phyloP scores from a whole-genome alignment of 2,797 vertebrate species.

The Sebastes vulpes region DNA sequence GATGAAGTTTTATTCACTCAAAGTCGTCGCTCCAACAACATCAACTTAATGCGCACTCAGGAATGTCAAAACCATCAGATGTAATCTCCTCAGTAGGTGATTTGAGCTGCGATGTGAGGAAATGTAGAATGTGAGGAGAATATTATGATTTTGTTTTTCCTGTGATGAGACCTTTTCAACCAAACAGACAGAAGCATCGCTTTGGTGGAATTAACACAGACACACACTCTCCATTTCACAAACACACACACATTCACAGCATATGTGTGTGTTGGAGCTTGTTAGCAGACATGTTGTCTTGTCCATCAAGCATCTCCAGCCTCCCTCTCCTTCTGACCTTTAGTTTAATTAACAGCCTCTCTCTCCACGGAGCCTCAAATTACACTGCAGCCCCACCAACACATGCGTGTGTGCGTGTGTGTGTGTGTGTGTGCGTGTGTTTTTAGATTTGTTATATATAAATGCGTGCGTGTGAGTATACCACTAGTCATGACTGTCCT shows the following conservation, averaged over 20 bases:
- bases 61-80: not conserved
- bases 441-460: too few relatives aligned
- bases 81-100: not conserved
- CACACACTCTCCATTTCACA: not conserved
- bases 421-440: not conserved
- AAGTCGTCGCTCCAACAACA: not conserved
- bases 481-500: not conserved
- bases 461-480: not conserved
- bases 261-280: not conserved
- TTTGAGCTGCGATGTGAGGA: not conserved
- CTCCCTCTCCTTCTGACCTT: conserved; percentile 48
- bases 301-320: conserved; percentile 40
- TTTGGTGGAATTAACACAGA: not conserved
- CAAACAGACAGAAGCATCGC: not conserved
- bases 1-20: not conserved
- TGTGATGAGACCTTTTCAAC: conserved; percentile 24
- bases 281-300: conserved; percentile 44
- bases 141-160: not conserved
- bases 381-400: not conserved
- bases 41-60: not conserved
- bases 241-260: not conserved
- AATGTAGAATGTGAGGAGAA: not conserved
- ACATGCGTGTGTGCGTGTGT: not conserved
- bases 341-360: conserved; percentile 50
- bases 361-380: conserved; percentile 1